Percentiles rank a stretch among this genome's conserved stretches.
Evolutionary conservation across 92 coral and sea anemone species (phyloP).

Genomic region (Pocillopora grandis): DNA sequence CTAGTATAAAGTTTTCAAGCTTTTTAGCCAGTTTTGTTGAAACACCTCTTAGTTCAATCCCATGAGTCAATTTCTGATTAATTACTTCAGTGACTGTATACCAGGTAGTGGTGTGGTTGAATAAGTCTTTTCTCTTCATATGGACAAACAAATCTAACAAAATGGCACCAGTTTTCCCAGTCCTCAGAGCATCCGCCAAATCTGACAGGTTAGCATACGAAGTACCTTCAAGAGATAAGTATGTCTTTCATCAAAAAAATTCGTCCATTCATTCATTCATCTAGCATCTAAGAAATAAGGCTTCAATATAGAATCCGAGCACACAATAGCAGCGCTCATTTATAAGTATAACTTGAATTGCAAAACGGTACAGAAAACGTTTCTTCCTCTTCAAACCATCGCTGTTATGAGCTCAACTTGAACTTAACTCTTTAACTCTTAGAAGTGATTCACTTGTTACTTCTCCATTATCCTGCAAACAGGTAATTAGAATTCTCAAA

Average conservation of each 20-base stretch:
- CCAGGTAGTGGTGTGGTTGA: constrained; percentile 18
- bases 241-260: neutral
- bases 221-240: neutral
- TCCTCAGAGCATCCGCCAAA: neutral
- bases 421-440: too few species aligned
- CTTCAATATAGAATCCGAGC: too few species aligned
- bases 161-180: neutral
- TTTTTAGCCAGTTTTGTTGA: neutral
- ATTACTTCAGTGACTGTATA: constrained; percentile 16
- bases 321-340: too few species aligned
- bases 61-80: constrained; percentile 22
- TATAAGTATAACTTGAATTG: too few species aligned
- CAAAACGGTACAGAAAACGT: too few species aligned
- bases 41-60: constrained; percentile 3
- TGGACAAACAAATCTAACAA: constrained; percentile 24
- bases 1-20: constrained; percentile 6
- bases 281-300: neutral
- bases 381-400: too few species aligned
- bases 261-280: neutral
- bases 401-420: too few species aligned
- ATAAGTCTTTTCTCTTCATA: constrained; percentile 19
- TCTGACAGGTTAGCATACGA: constrained; percentile 2
- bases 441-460: too few species aligned
- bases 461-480: too few species aligned
- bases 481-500: too few species aligned